Conservation (phyloP, 2,888 invertebrate species). For the Caenorhabditis sp. region DNA sequence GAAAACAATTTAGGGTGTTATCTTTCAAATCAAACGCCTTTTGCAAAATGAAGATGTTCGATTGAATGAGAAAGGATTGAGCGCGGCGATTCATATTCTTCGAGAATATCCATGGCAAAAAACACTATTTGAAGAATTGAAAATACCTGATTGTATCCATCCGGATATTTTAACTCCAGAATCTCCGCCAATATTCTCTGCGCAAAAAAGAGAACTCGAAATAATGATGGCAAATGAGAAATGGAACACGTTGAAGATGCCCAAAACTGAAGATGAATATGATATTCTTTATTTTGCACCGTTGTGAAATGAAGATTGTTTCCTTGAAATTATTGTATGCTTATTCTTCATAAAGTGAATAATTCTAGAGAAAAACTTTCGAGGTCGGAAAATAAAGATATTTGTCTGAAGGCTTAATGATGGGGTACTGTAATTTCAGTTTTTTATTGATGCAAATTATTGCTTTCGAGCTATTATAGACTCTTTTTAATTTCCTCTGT, state of each 20-base stretch:
- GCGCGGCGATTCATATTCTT: constrained; percentile 20
- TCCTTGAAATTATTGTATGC: too few species aligned
- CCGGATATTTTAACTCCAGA: neutral
- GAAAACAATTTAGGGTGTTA: constrained; percentile 15
- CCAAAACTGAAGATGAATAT: neutral
- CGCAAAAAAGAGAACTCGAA: neutral
- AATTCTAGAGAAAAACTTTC: too few species aligned
- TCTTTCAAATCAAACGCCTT: constrained; percentile 14
- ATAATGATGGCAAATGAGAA: neutral
- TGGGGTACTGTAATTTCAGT: too few species aligned
- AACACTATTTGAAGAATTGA: neutral
- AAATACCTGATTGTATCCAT: neutral
- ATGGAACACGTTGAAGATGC: neutral
- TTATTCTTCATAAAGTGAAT: too few species aligned
- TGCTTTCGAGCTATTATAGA: too few species aligned
- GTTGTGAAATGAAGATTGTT: too few species aligned
- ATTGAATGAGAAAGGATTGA: constrained; percentile 34
- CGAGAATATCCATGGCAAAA: constrained; percentile 26
- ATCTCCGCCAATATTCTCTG: neutral
- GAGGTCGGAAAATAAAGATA: too few species aligned
- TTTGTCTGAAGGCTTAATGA: too few species aligned
- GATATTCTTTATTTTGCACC: too few species aligned
- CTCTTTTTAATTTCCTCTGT: too few species aligned
- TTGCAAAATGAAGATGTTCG: constrained; percentile 18
- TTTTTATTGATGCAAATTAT: too few species aligned